These are phyloP conservation scores for Tarsius wallacei DNA, from an alignment of 2,797 vertebrate species.

Conservation along the genomic window DNA sequence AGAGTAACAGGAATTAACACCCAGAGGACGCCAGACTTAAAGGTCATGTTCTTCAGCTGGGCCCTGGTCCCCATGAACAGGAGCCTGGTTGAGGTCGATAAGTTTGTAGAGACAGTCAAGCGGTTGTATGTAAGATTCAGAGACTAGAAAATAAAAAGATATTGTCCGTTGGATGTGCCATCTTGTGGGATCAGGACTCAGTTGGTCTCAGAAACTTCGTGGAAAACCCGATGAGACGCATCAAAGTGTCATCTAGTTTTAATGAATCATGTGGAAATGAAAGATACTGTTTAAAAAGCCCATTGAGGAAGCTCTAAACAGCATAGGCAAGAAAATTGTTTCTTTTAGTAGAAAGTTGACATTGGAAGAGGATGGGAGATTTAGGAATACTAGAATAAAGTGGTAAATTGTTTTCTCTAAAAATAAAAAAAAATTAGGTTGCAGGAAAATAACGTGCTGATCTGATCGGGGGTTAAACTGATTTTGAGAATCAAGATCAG, in stretches of 20 bases:
- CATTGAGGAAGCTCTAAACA: not conserved
- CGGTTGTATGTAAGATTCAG: not conserved
- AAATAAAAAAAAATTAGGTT: slow-evolving; percentile 24
- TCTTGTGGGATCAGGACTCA: not conserved
- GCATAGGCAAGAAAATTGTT: not conserved
- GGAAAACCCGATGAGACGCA: not conserved
- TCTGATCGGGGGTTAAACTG: slow-evolving; percentile 61
- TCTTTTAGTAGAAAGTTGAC: slow-evolving; percentile 63
- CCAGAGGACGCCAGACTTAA: not conserved
- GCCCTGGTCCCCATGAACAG: not conserved
- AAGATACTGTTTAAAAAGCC: not conserved
- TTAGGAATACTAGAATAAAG: slow-evolving; percentile 43
- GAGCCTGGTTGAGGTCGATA: not conserved
- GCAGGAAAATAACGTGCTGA: not conserved
- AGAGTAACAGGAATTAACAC: not conserved
- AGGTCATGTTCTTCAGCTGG: not conserved
- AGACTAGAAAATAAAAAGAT: not conserved
- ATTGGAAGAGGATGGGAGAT: slow-evolving; percentile 61
- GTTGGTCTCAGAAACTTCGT: slow-evolving; percentile 19
- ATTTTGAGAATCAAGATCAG: slow-evolving; percentile 67
- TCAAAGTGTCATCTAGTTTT: not conserved
- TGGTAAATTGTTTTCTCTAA: slow-evolving; percentile 54
- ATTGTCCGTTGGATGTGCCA: not conserved
- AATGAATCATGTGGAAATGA: not conserved
- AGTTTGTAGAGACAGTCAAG: not conserved